Base-by-base conservation (phyloP, 2,113 vertebrate species). In the Circaetus gallicus region DNA sequence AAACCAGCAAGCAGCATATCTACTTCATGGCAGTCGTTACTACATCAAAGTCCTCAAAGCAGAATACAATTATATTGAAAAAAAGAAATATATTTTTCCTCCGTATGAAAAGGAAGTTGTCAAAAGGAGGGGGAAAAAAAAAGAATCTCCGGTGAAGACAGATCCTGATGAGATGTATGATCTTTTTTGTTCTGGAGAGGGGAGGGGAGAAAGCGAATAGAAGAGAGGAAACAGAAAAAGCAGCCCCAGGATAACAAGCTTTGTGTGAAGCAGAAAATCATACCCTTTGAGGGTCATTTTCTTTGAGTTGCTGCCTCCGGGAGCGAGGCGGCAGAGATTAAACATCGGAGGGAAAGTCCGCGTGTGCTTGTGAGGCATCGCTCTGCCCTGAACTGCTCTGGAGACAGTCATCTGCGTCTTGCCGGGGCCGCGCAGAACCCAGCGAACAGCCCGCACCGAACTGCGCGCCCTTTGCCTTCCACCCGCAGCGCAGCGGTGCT, bases 231-330 rank as follows among this genome's bases (percentile, higher is more conserved):
- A 87, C 87, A 70, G 84, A 91, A 86, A 96, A 81, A 91, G 84
- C 90, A 96, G 82, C 55, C 93, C 84, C 82, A 84, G 95, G 94
- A 95, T 94, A 96, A 93, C 72, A 91, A 61, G 58, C 95, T 96
- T 97, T 96, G 43, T 69, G 76, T 56, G 78, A 93, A 94, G 94
- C 91, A 96, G 91, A 97, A 95, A 95, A 95, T 67, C 78, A 38
- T 82, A 90, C 66, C 61, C 82, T 73, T 74, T 97, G 89, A 96
- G 91, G 69, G 92, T 93, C 70, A 94, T 91, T 95, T 95, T 96
- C 89, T 86, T 97, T 96, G 94, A 80, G 90, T 32, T 70, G 80
- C 53, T 88, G 78, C 65, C 93, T 96, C 96, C 15, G 94, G 96
- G 93, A 94, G 86, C 66, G 36, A 42, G 91, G 58, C 96, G 86